phyloP scores from a whole-genome alignment of 2,797 vertebrate species.

The Chelon auratus region DNA sequence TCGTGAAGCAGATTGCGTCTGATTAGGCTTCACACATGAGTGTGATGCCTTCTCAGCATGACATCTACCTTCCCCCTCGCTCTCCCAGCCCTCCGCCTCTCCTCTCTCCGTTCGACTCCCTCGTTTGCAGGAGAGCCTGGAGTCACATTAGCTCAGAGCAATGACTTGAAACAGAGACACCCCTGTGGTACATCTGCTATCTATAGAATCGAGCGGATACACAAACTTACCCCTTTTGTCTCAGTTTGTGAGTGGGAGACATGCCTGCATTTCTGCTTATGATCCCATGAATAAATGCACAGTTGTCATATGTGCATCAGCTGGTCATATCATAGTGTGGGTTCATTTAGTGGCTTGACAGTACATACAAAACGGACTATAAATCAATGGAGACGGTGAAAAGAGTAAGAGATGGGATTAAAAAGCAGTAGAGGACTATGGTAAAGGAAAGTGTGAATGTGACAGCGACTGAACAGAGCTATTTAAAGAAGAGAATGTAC shows the following conservation, averaged over 20 bases:
- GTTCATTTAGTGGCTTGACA: conserved; percentile 36
- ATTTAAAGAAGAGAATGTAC: too few species aligned
- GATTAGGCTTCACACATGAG: conserved; percentile 61
- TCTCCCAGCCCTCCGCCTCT: conserved; percentile 43
- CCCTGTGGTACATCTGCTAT: conserved; percentile 50
- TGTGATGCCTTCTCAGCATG: conserved; percentile 61
- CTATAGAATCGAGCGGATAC: conserved; percentile 60
- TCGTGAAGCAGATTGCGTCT: conserved; percentile 63
- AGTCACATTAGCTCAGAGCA: conserved; percentile 58
- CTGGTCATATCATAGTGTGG: conserved; percentile 11
- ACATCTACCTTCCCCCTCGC: conserved; percentile 52
- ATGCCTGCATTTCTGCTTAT: conserved; percentile 21
- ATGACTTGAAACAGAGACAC: conserved; percentile 50
- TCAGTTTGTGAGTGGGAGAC: conserved; percentile 32
- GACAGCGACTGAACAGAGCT: neutral
- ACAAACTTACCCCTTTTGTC: conserved; percentile 43
- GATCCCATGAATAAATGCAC: conserved; percentile 32
- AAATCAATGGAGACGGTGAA: conserved; percentile 27
- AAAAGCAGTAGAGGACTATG: conserved; percentile 12
- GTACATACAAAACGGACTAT: conserved; percentile 60
- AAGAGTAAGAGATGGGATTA: conserved; percentile 4
- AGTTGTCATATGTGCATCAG: conserved; percentile 34
- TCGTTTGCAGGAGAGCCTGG: conserved; percentile 49
- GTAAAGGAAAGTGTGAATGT: conserved; percentile 24
- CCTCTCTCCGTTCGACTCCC: conserved; percentile 21